These are phyloP conservation scores for Nothura maculosa DNA, from an alignment of 2,797 vertebrate species.

Conservation along the genomic window DNA sequence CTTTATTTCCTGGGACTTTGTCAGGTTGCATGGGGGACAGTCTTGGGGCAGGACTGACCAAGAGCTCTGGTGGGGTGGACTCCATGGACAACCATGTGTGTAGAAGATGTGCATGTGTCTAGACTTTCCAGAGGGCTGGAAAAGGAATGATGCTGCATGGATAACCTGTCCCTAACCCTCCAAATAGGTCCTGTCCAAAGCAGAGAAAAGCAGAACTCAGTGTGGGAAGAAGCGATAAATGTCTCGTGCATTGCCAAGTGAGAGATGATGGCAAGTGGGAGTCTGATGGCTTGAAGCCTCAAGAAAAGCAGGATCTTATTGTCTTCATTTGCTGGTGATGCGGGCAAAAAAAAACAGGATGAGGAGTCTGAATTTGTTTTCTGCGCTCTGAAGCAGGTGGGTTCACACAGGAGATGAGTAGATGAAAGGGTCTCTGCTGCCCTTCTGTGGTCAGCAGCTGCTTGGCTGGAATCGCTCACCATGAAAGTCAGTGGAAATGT, in stretches of 20 bases:
- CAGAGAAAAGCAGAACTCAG: not conserved
- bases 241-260: not conserved
- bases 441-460: not conserved
- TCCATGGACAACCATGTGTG: no score
- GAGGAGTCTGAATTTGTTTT: not conserved
- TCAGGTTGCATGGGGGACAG: no score
- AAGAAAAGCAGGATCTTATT: not conserved
- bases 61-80: no score
- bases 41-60: no score
- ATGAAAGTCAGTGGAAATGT: not conserved
- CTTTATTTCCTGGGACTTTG: no score
- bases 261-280: not conserved
- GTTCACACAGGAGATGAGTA: not conserved
- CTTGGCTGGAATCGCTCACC: not conserved
- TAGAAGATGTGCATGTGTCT: no score
- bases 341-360: not conserved
- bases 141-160: accelerated
- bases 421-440: not conserved
- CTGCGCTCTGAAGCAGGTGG: not conserved
- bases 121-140: not conserved
- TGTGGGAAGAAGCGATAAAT: not conserved
- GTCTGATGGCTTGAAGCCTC: not conserved
- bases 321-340: not conserved
- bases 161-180: not conserved
- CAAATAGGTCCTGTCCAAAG: not conserved